Base-by-base conservation (phyloP, 1,140 invertebrate genomes). In the Drosophila nasuta region DNA sequence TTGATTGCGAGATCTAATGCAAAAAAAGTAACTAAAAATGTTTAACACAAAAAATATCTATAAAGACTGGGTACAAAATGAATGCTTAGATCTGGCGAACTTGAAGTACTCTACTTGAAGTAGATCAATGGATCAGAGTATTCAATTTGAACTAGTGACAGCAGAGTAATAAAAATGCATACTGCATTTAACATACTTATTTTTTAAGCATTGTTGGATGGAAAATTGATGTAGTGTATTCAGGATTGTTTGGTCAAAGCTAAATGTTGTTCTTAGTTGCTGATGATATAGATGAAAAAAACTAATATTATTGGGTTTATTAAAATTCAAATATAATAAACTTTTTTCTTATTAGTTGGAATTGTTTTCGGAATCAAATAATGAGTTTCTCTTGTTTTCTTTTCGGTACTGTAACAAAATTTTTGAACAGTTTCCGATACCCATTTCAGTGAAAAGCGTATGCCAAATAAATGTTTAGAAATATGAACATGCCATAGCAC, bases 1-100 rank as follows among this genome's bases (percentile, higher is more conserved):
- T 89, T 90, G 85, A 89, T 89, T 89, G 85, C 86, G 76, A 74
- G 85, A 88, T 83, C 74, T 71, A 74, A 51, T 20, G 45, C 69
- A 62, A 82, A 81, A 79, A 81, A 46, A 54, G 20, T 60, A 75
- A 57, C 64, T 57, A 58, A 75, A 87, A 72, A 63, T 75, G 28
- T 68, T 71, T 20, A 51, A 51, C 57, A 75, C 15, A 49, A 33
- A 69, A 63, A 65, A 54, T 33, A 35, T 15, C 28, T 6, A 35
- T 33, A 35, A 43, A 54, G 62, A 54, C 35, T 54, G 35, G 41
- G 41, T 5, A 30, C 15, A 30, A 30, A 54, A 54, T 43, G 10
- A 11, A 17, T 41, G 20, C 15, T 4, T 43, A 41, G 15, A 52
- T 8, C 15, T 48, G 8, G 2, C 15, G 11, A 67, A 49, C 5